Evolutionary conservation across 1,140 invertebrate species (phyloP).

Genomic region (Drosophila grimshawi): DNA sequence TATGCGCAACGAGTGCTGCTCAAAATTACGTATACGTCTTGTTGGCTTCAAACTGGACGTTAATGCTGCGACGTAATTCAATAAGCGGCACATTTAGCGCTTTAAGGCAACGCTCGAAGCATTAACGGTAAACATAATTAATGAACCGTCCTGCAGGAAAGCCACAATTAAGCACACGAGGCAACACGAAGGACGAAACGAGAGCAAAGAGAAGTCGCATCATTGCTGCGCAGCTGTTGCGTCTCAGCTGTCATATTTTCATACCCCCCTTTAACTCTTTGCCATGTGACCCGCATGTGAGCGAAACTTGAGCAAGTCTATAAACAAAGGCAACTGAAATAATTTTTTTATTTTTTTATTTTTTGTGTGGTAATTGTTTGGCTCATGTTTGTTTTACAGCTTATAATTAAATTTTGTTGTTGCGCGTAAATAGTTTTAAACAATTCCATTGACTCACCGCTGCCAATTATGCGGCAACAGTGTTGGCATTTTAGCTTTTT

Average conservation of each 20-base stretch:
- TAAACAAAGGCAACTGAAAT: conserved; percentile 24
- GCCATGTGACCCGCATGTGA: conserved; percentile 18
- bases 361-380: conserved; percentile 12
- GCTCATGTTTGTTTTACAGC: conserved; percentile 6
- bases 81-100: conserved; percentile 32
- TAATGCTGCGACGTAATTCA: conserved; percentile 26
- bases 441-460: conserved; percentile 14
- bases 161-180: conserved; percentile 32
- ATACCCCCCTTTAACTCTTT: background rate
- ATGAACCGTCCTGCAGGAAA: conserved; percentile 10
- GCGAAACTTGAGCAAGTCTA: conserved; percentile 43
- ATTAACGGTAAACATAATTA: conserved; percentile 38
- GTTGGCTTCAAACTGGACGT: background rate
- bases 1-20: conserved; percentile 47
- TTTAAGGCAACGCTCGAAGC: conserved; percentile 27
- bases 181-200: conserved; percentile 1
- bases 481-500: background rate
- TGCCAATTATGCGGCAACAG: conserved; percentile 18
- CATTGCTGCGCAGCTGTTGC: conserved; percentile 41
- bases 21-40: conserved; percentile 39
- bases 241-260: background rate
- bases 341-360: conserved; percentile 8
- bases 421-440: conserved; percentile 21
- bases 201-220: background rate
- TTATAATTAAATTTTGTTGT: conserved; percentile 53